Conservation (phyloP, 1,140 invertebrate genomes). For the Brachionus sp. region DNA sequence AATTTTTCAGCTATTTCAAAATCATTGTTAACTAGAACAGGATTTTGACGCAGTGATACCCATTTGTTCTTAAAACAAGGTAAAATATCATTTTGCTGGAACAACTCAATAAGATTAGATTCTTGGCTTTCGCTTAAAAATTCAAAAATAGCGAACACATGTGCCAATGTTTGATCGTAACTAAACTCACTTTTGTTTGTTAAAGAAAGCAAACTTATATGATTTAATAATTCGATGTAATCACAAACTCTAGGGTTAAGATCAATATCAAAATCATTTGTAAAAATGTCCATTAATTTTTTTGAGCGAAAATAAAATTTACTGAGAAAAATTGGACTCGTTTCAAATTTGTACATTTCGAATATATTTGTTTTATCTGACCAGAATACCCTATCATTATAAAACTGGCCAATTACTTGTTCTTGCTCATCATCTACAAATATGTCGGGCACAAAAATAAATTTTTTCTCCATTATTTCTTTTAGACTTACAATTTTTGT, state of each 20-base stretch:
- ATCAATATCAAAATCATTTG: background rate
- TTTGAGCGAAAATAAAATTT: background rate
- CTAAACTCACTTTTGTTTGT: background rate
- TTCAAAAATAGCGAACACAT: constrained; percentile 1
- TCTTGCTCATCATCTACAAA: background rate
- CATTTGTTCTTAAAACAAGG: constrained; percentile 28
- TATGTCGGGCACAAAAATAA: constrained; percentile 18
- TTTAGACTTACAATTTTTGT: background rate
- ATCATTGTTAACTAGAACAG: background rate
- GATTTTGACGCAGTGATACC: background rate
- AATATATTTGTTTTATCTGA: constrained; percentile 14
- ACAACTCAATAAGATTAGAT: background rate
- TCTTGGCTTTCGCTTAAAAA: background rate
- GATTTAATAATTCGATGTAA: background rate
- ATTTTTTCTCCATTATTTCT: background rate
- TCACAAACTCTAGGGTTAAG: background rate
- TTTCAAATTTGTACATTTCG: background rate
- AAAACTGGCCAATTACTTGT: background rate
- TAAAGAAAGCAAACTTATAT: background rate
- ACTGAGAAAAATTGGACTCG: background rate
- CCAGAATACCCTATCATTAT: background rate
- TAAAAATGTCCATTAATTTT: constrained; percentile 3
- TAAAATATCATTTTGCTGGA: background rate
- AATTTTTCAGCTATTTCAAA: constrained; percentile 15
- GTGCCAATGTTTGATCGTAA: background rate